These are phyloP conservation scores for Cyclina sinensis DNA, from an alignment of 1,140 invertebrate genomes.

Conservation along the genomic window DNA sequence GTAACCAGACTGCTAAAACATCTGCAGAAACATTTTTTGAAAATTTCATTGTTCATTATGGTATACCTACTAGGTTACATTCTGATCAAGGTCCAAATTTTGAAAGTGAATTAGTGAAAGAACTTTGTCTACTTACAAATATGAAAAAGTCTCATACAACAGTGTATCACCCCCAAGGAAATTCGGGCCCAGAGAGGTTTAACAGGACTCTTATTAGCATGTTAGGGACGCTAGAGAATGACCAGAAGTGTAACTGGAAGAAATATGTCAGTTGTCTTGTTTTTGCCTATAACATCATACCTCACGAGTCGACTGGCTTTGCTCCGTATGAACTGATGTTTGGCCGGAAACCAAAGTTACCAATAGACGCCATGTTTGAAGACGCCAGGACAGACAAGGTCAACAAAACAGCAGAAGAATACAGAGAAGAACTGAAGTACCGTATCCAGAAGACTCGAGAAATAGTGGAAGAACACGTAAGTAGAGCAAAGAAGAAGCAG, in stretches of 20 bases:
- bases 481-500: constrained; percentile 34
- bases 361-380: constrained; percentile 52
- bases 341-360: background rate
- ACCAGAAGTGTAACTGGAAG: constrained; percentile 54
- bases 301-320: background rate
- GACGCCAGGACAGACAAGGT: background rate
- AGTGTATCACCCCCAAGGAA: constrained; percentile 56
- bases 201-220: constrained; percentile 14
- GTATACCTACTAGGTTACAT: no score
- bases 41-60: no score
- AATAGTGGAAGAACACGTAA: background rate
- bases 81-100: no score
- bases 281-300: constrained; percentile 3
- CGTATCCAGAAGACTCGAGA: constrained; percentile 42
- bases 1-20: no score
- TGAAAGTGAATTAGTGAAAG: no score
- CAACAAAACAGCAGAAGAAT: constrained; percentile 14
- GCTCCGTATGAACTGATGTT: constrained; percentile 40
- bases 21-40: no score
- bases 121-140: no score
- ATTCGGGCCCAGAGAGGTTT: constrained; percentile 25
- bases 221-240: constrained; percentile 20
- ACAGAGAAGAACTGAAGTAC: constrained; percentile 44
- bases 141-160: constrained; percentile 21
- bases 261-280: constrained; percentile 30